Evolutionary conservation across 2,797 vertebrate species (phyloP), one percentile per base, ranked within the genome.

Genomic region (Graptemys geographica): DNA sequence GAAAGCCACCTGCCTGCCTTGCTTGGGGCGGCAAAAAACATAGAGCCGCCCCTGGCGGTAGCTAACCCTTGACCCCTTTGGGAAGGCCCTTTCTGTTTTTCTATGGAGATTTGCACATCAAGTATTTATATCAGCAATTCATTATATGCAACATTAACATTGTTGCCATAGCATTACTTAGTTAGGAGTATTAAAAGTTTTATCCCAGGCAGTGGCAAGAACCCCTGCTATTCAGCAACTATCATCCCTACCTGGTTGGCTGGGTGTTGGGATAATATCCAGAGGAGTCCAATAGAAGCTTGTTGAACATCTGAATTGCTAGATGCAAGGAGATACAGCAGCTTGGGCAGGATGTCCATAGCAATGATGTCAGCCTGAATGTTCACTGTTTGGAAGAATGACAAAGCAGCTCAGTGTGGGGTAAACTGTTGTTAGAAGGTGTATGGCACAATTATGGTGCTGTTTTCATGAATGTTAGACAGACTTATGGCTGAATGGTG

Each of bases 331-430:
- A 99, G 96, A 3, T 93, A 84, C 55, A 96, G 89, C 92, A 99
- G 95, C 83, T 98, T 97, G 88, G 95, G 83, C 85, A 98, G 95
- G 84, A 98, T 96, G 2, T 98, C 97, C 33, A 98, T 97, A 90
- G 98, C 96, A 95, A 98, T 94, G 93, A 98, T 97, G 91, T 98
- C 97, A 0, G 97, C 97, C 96, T 98, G 98, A 90, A 98, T 97
- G 37, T 97, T 93, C 2, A 51, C 99, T 99, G 92, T 57, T 74
- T 93, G 88, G 94, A 56, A 93, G 94, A 92, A 95, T 5, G 37
- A 80, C 47, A 88, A 78, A 41, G 76, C 0, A 84, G 27, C 47
- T 96, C 81, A 95, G 82, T n/a, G 53, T n/a, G 11, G 5, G 44
- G 89, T 59, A 81, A 69, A 89, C n/a, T 44, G 87, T 53, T 11